Conservation (phyloP, 2,888 invertebrate species). For the Diaperis boleti region DNA sequence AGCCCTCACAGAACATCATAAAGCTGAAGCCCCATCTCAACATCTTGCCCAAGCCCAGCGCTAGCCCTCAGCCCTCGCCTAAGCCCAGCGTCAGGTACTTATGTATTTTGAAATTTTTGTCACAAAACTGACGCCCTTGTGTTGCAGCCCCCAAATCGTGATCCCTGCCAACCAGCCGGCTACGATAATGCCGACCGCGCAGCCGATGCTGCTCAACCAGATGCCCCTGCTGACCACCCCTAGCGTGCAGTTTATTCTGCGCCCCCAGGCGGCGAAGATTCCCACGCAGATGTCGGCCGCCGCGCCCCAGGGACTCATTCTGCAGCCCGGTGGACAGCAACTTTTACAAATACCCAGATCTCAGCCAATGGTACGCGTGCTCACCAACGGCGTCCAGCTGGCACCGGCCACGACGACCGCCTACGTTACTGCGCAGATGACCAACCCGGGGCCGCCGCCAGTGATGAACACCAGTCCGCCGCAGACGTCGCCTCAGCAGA, state of each 20-base stretch:
- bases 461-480: conserved; percentile 50
- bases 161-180: conserved; percentile 62
- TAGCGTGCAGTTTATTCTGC: conserved; percentile 78
- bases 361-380: conserved; percentile 68
- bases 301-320: conserved; percentile 62
- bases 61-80: conserved; percentile 62
- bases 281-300: conserved; percentile 62
- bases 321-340: conserved; percentile 62
- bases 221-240: conserved; percentile 68
- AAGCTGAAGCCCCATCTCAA: conserved; percentile 66
- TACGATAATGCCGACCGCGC: conserved; percentile 64
- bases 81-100: conserved; percentile 66
- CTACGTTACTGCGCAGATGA: conserved; percentile 58
- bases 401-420: conserved; percentile 62
- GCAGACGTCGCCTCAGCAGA: conserved; percentile 46
- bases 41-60: conserved; percentile 66
- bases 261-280: conserved; percentile 72
- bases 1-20: conserved; percentile 62
- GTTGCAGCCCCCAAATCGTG: conserved; percentile 63
- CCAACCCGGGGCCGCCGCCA: conserved; percentile 52
- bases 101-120: no score
- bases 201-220: conserved; percentile 64
- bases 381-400: conserved; percentile 71
- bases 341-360: conserved; percentile 56
- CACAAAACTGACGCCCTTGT: neutral